Evolutionary conservation across 2,113 vertebrate genomes (phyloP).

Genomic region (Glaucidium brasilianum): DNA sequence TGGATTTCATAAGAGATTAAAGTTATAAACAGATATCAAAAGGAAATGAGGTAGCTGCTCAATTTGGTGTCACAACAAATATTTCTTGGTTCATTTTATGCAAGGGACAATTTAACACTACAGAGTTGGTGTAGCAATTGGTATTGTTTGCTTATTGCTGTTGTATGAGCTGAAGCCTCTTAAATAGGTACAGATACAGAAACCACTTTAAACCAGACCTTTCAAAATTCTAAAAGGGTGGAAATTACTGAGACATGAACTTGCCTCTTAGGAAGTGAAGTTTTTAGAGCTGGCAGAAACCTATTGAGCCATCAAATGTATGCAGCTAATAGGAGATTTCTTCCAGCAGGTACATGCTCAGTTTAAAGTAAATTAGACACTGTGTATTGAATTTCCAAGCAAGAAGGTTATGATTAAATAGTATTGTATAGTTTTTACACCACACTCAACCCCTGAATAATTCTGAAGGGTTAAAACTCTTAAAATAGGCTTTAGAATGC

Average conservation of each 20-base stretch:
- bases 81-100: background rate
- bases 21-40: background rate
- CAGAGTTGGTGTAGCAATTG: background rate
- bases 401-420: background rate
- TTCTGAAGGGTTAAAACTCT: background rate
- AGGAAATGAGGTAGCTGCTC: background rate
- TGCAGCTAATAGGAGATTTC: background rate
- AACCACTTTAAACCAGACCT: background rate
- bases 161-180: background rate
- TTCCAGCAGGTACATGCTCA: background rate
- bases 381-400: background rate
- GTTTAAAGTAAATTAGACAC: background rate
- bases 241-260: background rate
- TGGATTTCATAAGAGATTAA: background rate
- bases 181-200: background rate
- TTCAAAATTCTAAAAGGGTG: background rate
- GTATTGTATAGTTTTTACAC: background rate
- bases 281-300: background rate
- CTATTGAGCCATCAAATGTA: background rate
- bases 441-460: background rate
- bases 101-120: background rate
- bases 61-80: background rate
- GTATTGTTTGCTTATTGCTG: background rate
- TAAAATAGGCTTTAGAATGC: background rate
- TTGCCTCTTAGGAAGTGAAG: background rate